Percentiles rank a stretch among this genome's conserved stretches.
These are phyloP conservation scores for Melanotaenia pygmaea DNA, from an alignment of 2,797 vertebrate species.

Conservation along the genomic window DNA sequence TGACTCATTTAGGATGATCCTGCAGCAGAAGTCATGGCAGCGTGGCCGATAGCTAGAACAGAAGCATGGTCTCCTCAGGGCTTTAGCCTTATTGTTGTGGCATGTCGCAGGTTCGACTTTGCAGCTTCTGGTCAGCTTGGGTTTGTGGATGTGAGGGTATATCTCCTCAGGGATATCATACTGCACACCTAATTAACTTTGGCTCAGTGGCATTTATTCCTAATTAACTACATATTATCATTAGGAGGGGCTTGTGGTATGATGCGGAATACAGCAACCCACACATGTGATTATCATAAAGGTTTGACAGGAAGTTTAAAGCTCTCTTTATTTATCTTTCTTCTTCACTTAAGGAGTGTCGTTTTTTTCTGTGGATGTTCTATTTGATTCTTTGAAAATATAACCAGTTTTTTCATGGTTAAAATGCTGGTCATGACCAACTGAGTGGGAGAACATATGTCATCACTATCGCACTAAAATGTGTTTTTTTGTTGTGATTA, in stretches of 20 bases:
- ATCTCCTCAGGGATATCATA: constrained; percentile 60
- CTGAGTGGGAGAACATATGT: neutral
- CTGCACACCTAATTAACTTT: constrained; percentile 75
- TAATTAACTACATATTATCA: constrained; percentile 79
- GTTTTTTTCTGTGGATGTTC: constrained; percentile 25
- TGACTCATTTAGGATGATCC: constrained; percentile 78
- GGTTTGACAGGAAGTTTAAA: constrained; percentile 53
- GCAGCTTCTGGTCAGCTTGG: constrained; percentile 62
- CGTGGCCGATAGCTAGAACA: constrained; percentile 45
- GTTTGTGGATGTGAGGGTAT: constrained; percentile 44
- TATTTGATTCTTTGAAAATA: neutral
- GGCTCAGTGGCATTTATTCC: constrained; percentile 75
- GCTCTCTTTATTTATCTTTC: neutral
- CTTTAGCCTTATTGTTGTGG: constrained; percentile 32
- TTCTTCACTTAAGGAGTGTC: neutral
- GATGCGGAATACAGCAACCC: constrained; percentile 67
- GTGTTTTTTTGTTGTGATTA: neutral
- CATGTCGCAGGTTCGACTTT: constrained; percentile 47
- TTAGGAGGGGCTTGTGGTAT: constrained; percentile 69
- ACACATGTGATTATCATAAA: constrained; percentile 67
- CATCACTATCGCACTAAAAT: neutral
- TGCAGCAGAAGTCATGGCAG: constrained; percentile 61
- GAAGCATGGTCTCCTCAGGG: constrained; percentile 45
- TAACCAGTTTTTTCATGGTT: neutral
- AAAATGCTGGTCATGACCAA: neutral